Evolutionary conservation across 2,888 invertebrate genomes (phyloP).

Genomic region (Tyria jacobaeae): DNA sequence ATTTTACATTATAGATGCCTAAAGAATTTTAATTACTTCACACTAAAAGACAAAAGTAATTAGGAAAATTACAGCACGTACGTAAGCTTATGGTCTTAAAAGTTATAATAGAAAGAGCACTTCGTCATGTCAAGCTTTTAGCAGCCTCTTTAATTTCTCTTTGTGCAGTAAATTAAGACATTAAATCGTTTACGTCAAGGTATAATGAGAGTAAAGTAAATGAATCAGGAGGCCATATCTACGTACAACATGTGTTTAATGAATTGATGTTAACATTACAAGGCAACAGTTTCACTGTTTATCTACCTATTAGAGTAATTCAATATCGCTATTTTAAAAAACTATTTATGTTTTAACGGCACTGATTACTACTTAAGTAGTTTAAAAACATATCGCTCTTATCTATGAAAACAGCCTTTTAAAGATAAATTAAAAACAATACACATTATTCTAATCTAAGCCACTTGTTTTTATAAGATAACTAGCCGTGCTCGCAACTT

Average conservation of each 20-base stretch:
- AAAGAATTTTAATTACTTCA: slow-evolving; percentile 49
- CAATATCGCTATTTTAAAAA: no score
- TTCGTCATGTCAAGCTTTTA: slow-evolving; percentile 84
- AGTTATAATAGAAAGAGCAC: slow-evolving; percentile 83
- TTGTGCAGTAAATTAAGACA: slow-evolving; percentile 83
- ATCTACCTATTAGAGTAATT: no score
- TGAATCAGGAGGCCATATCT: slow-evolving; percentile 58
- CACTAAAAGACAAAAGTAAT: slow-evolving; percentile 69
- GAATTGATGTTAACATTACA: slow-evolving; percentile 56
- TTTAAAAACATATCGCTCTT: no score
- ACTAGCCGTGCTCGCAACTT: no score
- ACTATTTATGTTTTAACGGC: no score
- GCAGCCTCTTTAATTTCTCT: slow-evolving; percentile 83
- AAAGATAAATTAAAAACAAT: no score
- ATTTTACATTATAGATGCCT: slow-evolving; percentile 25
- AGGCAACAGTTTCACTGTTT: slow-evolving; percentile 12
- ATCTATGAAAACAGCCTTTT: no score
- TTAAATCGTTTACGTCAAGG: slow-evolving; percentile 81
- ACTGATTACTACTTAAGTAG: no score
- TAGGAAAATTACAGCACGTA: slow-evolving; percentile 78
- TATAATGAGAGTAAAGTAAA: slow-evolving; percentile 70
- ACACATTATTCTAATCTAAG: no score
- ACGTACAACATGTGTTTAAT: slow-evolving; percentile 44
- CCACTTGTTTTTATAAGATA: no score
- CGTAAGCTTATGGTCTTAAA: slow-evolving; percentile 76